These are phyloP conservation scores for Xylocopa sonorina DNA, from an alignment of 1,140 invertebrate species.

Conservation along the genomic window DNA sequence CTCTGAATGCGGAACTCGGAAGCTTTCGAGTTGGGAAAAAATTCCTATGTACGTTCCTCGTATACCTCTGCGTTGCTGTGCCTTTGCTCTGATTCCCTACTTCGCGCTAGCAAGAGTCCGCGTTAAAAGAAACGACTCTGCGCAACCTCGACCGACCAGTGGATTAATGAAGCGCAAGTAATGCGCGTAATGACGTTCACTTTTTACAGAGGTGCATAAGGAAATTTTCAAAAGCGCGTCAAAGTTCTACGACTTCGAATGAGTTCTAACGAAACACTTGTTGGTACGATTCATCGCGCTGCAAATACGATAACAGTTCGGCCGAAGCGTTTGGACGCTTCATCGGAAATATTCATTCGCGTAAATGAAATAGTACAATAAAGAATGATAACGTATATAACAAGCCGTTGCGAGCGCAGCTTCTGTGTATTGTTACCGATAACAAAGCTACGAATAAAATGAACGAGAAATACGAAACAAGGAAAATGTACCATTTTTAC, in stretches of 20 bases:
- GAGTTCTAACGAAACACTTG: too few species aligned
- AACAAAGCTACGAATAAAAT: background rate
- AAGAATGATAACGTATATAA: too few species aligned
- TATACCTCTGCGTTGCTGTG: background rate
- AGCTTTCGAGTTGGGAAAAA: slow-evolving; percentile 15
- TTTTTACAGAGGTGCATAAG: background rate
- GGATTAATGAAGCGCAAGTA: background rate
- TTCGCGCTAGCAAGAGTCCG: background rate
- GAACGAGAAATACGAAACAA: background rate
- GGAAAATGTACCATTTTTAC: background rate
- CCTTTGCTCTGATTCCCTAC: background rate
- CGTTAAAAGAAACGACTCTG: slow-evolving; percentile 1
- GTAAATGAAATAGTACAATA: too few species aligned
- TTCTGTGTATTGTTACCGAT: background rate
- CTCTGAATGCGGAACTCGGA: slow-evolving; percentile 23
- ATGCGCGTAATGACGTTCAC: background rate
- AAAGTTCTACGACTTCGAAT: too few species aligned
- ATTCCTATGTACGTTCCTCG: background rate
- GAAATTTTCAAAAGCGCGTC: background rate
- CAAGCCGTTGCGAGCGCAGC: background rate
- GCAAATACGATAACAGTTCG: too few species aligned
- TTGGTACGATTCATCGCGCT: too few species aligned
- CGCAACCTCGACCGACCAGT: background rate
- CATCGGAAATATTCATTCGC: too few species aligned
- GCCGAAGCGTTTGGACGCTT: too few species aligned